phyloP scores from a whole-genome alignment of 2,113 vertebrate species.

The Gymnogyps californianus region DNA sequence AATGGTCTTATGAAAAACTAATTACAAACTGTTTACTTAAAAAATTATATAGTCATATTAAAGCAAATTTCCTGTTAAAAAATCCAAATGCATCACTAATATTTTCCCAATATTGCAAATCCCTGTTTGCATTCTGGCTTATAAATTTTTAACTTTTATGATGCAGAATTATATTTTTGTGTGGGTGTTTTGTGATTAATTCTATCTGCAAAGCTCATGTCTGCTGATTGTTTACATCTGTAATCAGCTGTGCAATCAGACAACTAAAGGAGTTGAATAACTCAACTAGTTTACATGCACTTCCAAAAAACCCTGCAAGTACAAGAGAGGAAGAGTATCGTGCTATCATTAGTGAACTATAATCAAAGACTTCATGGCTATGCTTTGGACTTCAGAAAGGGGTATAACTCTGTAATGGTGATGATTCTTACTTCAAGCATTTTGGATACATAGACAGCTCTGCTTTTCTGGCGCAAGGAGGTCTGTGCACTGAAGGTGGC shows the following conservation, averaged over 20 bases:
- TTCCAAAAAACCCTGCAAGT: background rate
- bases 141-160: background rate
- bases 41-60: background rate
- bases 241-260: constrained; percentile 32
- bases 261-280: background rate
- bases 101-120: background rate
- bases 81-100: background rate
- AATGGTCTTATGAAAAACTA: background rate
- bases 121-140: background rate
- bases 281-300: background rate
- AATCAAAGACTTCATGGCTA: background rate
- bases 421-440: background rate
- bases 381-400: background rate
- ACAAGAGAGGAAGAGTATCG: background rate
- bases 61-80: background rate
- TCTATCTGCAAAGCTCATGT: background rate
- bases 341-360: background rate
- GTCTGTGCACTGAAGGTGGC: background rate
- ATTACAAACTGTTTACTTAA: background rate
- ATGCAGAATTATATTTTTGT: background rate
- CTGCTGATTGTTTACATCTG: background rate
- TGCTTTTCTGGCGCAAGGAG: background rate
- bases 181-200: background rate
- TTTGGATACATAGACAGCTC: background rate
- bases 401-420: background rate